Conservation (phyloP, 2,797 vertebrate species). For the Lutjanus argentimaculatus region DNA sequence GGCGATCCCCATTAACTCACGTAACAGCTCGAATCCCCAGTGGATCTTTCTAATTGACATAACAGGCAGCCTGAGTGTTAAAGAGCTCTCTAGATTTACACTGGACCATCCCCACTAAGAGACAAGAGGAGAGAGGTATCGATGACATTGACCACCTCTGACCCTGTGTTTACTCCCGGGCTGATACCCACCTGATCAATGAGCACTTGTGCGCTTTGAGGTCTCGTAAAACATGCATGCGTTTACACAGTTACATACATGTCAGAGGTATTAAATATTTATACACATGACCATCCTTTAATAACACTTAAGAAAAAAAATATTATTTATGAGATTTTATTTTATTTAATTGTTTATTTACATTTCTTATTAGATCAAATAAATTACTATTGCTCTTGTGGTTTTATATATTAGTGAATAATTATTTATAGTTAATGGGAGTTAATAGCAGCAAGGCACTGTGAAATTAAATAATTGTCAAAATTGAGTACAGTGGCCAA, state of each 20-base stretch:
- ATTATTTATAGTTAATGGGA: too few species aligned
- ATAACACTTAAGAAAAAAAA: too few species aligned
- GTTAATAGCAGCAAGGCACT: too few species aligned
- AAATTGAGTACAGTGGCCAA: too few species aligned
- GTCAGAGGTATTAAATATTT: neutral
- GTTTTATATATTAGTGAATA: too few species aligned
- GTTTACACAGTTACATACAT: neutral
- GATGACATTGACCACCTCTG: constrained; percentile 62
- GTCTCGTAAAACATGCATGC: neutral
- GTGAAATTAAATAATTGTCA: too few species aligned
- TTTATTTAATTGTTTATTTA: too few species aligned
- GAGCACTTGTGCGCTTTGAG: constrained; percentile 9
- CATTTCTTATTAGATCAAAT: too few species aligned
- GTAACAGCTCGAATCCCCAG: constrained; percentile 39
- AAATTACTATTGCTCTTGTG: too few species aligned
- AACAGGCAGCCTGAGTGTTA: constrained; percentile 56
- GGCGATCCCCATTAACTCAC: constrained; percentile 37
- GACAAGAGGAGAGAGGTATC: constrained; percentile 37
- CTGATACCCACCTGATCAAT: constrained; percentile 51
- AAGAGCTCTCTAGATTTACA: constrained; percentile 62
- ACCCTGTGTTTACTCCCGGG: constrained; percentile 57
- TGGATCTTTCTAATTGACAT: constrained; percentile 63
- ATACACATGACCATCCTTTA: neutral
- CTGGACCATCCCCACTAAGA: constrained; percentile 22
- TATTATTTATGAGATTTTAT: too few species aligned